Percentiles rank a stretch among this genome's conserved stretches.
These are phyloP conservation scores for Tyria jacobaeae DNA, from an alignment of 2,888 invertebrate species.

Conservation along the genomic window DNA sequence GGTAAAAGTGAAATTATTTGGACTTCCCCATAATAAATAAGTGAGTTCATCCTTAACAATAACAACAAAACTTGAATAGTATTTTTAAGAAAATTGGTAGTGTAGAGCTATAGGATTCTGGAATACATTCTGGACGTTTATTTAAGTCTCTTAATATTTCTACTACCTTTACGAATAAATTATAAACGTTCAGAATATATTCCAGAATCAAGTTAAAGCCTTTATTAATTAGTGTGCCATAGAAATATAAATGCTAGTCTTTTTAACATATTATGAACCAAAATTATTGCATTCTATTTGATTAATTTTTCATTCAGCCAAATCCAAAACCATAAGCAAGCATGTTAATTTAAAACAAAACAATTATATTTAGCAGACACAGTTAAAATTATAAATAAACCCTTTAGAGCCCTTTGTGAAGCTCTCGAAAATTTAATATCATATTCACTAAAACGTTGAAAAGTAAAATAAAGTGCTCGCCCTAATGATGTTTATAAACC, in stretches of 20 bases:
- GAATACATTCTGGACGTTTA: no score
- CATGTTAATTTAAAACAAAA: constrained; percentile 17
- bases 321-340: constrained; percentile 7
- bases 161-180: neutral
- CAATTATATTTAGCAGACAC: constrained; percentile 8
- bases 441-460: constrained; percentile 26
- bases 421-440: constrained; percentile 22
- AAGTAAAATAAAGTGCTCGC: constrained; percentile 36
- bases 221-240: neutral
- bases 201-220: neutral
- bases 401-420: constrained; percentile 11
- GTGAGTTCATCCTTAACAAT: no score
- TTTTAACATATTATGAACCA: neutral
- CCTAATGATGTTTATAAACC: constrained; percentile 52
- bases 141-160: no score
- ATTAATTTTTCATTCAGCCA: constrained; percentile 4
- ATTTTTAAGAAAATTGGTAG: no score
- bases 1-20: no score
- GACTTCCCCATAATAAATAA: no score
- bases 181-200: neutral
- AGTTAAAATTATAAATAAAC: constrained; percentile 9
- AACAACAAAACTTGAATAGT: no score
- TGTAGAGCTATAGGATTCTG: no score
- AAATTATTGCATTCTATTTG: neutral
- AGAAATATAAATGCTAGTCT: neutral